Base-by-base conservation (phyloP, 2,797 vertebrate genomes). In the Rhinogobio ventralis region DNA sequence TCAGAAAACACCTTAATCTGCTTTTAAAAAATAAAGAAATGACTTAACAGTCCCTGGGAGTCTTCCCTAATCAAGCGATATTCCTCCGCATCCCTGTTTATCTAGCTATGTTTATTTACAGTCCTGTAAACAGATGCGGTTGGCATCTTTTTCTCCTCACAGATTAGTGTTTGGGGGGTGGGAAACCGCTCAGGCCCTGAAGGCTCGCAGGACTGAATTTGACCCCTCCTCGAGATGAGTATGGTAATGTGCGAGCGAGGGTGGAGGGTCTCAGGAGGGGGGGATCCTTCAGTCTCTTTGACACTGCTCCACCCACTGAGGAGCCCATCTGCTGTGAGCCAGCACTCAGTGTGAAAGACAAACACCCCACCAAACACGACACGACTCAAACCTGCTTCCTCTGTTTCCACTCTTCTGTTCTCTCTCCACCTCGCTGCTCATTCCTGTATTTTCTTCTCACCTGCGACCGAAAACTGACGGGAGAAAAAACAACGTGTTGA, bases 301-400 rank as follows among this genome's bases (percentile, higher is more conserved):
- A 81, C 82, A 75, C 46, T 71, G 7, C 81, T 85, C 85, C 83
- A 85, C 87, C 84, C 82, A 78, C 81, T 4, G 87, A 82, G 81
- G 79, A 87, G 79, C 88, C 88, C 89, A 89, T 90, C 88, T 89
- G 88, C 87, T 85, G 83, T 81, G 79, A 84, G 79, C 86, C 76
- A 74, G 75, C 57, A 28, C 82, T 67, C 78, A 79, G 86, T 84
- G 87, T 85, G 88, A 89, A 90, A 89, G 77, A 84, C 88, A 89
- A 90, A 90, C 87, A 87, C 81, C 64, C 72, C 81, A 88, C 74
- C 84, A 88, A 85, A 86, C 86, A 86, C 46, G 53, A 79, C 72
- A 89, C 81, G 81, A 87, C 76, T 87, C 86, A 84, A 83, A 86
- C 84, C 82, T 82, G 86, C 85, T 88, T 87, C 89, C 84, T 87